A percentile compares a stretch with the other conserved stretches of the same genome.
phyloP scores from a whole-genome alignment of 1,140 invertebrate genomes.

The Neodiprion fabricii region DNA sequence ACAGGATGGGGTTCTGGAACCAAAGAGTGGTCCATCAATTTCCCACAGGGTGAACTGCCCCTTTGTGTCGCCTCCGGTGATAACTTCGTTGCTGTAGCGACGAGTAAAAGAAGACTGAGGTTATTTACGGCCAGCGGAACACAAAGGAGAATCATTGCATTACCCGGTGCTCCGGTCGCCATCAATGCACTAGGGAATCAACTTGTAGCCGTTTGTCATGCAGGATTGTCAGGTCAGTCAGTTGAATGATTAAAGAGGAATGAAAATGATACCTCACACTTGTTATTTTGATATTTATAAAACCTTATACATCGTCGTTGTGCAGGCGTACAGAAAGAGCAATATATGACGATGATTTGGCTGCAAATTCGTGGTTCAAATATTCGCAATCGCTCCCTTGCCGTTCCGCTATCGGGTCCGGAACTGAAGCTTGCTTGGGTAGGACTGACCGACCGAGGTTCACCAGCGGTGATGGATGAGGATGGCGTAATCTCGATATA shows the following conservation, averaged over 20 bases:
- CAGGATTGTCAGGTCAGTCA: constrained; percentile 46
- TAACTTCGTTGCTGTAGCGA: constrained; percentile 80
- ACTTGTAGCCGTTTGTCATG: constrained; percentile 82
- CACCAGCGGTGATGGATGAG: constrained; percentile 72
- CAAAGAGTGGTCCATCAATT: constrained; percentile 86
- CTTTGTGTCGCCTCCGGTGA: constrained; percentile 74
- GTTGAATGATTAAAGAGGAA: constrained; percentile 46
- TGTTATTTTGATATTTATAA: not conserved
- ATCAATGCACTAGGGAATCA: constrained; percentile 73
- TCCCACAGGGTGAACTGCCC: constrained; percentile 81
- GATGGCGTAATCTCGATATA: constrained; percentile 73
- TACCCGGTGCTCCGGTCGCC: constrained; percentile 76
- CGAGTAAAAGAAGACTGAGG: constrained; percentile 74
- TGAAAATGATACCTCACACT: constrained; percentile 22
- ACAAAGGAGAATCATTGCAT: constrained; percentile 79
- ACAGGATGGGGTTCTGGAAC: constrained; percentile 71
- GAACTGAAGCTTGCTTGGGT: constrained; percentile 78
- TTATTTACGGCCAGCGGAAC: constrained; percentile 86
- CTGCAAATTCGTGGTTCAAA: constrained; percentile 51
- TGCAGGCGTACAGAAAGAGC: constrained; percentile 55
- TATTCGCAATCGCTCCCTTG: constrained; percentile 62
- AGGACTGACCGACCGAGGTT: constrained; percentile 83
- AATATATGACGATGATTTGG: constrained; percentile 67
- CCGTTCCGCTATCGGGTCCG: constrained; percentile 72
- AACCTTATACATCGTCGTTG: constrained; percentile 24